phyloP scores from a whole-genome alignment of 2,113 vertebrate genomes.

The Anguilla japonica region DNA sequence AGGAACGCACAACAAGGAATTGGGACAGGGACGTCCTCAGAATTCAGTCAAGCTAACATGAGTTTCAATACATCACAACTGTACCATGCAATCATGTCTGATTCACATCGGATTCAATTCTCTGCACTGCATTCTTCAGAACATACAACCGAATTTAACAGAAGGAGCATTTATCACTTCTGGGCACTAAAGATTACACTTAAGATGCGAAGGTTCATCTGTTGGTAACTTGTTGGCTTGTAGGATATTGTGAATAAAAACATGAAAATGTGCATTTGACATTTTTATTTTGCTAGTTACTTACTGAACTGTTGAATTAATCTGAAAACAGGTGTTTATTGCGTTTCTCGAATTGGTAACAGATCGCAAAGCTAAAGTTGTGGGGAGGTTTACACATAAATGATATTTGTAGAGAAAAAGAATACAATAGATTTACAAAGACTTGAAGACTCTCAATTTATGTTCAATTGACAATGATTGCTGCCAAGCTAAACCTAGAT shows the following conservation, averaged over 20 bases:
- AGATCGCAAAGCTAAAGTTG: too few species aligned
- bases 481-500: too few species aligned
- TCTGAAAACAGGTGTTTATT: too few species aligned
- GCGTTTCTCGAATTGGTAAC: too few species aligned
- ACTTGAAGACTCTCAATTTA: too few species aligned
- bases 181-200: background rate
- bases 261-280: background rate
- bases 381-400: too few species aligned
- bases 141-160: background rate
- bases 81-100: background rate
- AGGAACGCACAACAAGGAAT: background rate
- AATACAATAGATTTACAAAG: too few species aligned
- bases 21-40: background rate
- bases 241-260: slow-evolving; percentile 13
- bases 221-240: background rate
- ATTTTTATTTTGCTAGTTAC: background rate
- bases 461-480: too few species aligned
- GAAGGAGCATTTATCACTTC: background rate
- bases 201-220: background rate
- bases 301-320: too few species aligned
- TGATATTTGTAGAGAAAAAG: too few species aligned
- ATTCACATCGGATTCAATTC: background rate
- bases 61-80: background rate
- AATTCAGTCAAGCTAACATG: background rate
- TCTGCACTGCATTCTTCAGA: background rate